Conservation (phyloP, 1,140 invertebrate species). For the Cataglyphis hispanica region DNA sequence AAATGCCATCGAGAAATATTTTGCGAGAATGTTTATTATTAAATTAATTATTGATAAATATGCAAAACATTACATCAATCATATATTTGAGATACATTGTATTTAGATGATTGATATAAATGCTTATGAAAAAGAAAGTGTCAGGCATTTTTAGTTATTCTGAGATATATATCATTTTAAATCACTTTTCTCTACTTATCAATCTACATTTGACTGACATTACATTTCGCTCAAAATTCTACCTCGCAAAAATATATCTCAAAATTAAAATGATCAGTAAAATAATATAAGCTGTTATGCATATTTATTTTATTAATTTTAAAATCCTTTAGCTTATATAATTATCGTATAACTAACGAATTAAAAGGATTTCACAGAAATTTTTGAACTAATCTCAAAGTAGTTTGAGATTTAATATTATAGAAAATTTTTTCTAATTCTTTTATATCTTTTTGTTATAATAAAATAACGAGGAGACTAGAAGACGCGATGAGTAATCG, state of each 20-base stretch:
- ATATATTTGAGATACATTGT: too few relatives aligned
- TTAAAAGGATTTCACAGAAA: constrained; percentile 1
- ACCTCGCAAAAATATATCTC: too few relatives aligned
- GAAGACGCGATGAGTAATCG: constrained; percentile 72
- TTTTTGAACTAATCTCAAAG: constrained; percentile 6
- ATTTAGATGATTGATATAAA: too few relatives aligned
- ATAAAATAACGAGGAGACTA: constrained; percentile 75
- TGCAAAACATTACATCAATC: too few relatives aligned
- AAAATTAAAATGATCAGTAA: too few relatives aligned
- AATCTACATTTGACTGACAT: too few relatives aligned
- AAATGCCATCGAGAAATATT: neutral
- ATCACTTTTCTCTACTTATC: too few relatives aligned
- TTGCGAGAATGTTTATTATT: neutral
- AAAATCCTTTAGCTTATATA: neutral
- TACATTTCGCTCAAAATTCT: too few relatives aligned
- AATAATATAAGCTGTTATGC: too few relatives aligned
- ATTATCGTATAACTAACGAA: neutral
- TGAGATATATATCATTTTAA: too few relatives aligned
- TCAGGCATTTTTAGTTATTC: too few relatives aligned
- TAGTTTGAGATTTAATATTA: constrained; percentile 16
- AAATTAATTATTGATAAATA: constrained; percentile 9
- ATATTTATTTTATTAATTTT: constrained; percentile 15
- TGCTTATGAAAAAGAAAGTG: too few relatives aligned
- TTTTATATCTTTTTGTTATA: constrained; percentile 22
- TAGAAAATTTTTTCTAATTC: constrained; percentile 23